Evolutionary conservation across 2,113 vertebrate genomes (phyloP).

Genomic region (Prionailurus viverrinus): DNA sequence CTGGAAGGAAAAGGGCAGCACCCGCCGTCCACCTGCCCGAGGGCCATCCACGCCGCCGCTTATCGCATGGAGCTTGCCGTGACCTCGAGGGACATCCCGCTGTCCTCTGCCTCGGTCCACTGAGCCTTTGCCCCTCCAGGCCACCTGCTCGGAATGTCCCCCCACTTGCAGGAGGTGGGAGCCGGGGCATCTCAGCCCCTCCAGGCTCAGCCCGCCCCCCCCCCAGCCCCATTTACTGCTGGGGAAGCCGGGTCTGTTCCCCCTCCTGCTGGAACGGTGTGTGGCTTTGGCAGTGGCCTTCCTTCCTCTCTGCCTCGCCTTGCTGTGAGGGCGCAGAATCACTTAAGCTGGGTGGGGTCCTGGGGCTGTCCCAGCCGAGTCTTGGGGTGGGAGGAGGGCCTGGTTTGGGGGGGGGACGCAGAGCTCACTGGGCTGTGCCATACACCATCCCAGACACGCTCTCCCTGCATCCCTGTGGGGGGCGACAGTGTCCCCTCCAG

Average conservation of each 20-base stretch:
- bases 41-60: background rate
- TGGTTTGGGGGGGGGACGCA: background rate
- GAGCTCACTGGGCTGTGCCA: background rate
- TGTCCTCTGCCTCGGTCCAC: background rate
- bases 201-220: background rate
- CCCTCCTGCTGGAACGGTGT: rapidly evolving
- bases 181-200: background rate
- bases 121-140: background rate
- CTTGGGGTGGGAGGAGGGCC: background rate
- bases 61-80: too few species aligned
- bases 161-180: background rate
- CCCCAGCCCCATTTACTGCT: background rate
- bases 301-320: background rate
- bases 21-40: background rate
- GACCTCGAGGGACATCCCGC: background rate
- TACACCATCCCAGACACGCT: background rate
- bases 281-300: background rate
- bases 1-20: background rate
- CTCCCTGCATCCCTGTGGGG: rapidly evolving
- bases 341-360: background rate
- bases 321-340: background rate
- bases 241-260: background rate
- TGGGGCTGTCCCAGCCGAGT: too few species aligned
- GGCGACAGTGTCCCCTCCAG: background rate
- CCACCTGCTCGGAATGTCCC: background rate